Percentiles rank a stretch among this genome's conserved stretches.
These are phyloP conservation scores for Staurois parvus DNA, from an alignment of 2,797 vertebrate genomes.

Conservation along the genomic window DNA sequence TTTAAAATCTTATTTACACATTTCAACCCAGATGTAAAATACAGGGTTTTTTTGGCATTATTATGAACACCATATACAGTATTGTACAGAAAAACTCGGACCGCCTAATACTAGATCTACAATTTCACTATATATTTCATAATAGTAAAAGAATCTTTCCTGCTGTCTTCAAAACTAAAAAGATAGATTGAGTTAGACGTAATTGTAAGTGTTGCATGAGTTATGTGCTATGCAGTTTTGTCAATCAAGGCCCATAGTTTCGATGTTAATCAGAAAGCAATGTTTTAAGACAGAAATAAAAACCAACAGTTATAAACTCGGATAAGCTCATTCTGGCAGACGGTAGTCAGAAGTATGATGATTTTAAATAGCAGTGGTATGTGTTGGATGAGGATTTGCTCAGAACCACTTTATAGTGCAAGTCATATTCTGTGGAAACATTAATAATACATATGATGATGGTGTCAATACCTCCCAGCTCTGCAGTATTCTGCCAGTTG, in stretches of 20 bases:
- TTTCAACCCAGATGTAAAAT: too few relatives aligned
- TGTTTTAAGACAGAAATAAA: not conserved
- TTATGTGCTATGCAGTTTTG: too few relatives aligned
- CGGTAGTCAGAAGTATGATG: not conserved
- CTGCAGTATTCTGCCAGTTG: slow-evolving; percentile 29
- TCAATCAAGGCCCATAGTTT: not conserved
- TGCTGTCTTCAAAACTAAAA: too few relatives aligned
- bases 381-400: not conserved
- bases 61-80: too few relatives aligned
- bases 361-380: slow-evolving; percentile 3
- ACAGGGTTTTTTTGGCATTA: too few relatives aligned
- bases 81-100: too few relatives aligned
- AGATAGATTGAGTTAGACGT: too few relatives aligned
- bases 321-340: not conserved
- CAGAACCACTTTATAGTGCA: slow-evolving; percentile 15
- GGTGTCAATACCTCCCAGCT: slow-evolving; percentile 42
- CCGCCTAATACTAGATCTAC: too few relatives aligned
- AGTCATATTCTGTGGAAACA: not conserved
- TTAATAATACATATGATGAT: slow-evolving; percentile 33
- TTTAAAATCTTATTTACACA: too few relatives aligned
- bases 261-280: not conserved
- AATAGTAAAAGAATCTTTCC: too few relatives aligned
- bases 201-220: too few relatives aligned
- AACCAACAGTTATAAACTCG: not conserved
- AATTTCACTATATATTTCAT: too few relatives aligned